These are phyloP conservation scores for Radopholus similis DNA, from an alignment of 1,140 invertebrate species.

Conservation along the genomic window DNA sequence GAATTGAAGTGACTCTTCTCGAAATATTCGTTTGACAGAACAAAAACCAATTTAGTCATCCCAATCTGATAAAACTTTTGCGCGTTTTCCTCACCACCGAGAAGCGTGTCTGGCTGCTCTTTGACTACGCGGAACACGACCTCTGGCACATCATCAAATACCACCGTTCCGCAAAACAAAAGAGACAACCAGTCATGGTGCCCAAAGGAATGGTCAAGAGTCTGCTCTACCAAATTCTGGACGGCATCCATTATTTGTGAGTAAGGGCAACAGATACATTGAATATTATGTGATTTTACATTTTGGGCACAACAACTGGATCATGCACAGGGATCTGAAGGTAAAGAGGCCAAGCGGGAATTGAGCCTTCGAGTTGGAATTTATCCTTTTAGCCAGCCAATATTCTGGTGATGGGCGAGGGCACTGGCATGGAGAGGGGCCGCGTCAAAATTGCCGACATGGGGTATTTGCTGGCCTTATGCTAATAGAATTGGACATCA, in stretches of 20 bases:
- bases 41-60: slow-evolving; percentile 44
- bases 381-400: slow-evolving; percentile 81
- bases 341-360: neutral
- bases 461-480: slow-evolving; percentile 66
- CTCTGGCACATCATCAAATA: slow-evolving; percentile 99
- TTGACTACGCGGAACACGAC: slow-evolving; percentile 99
- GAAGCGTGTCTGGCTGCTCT: slow-evolving; percentile 74
- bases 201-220: slow-evolving; percentile 97
- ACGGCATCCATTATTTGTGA: slow-evolving; percentile 98
- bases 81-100: slow-evolving; percentile 92
- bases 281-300: too few species aligned
- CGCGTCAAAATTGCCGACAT: slow-evolving; percentile 76
- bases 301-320: slow-evolving; percentile 99
- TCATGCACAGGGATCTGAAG: slow-evolving; percentile 95
- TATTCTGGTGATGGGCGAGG: slow-evolving; percentile 98
- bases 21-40: slow-evolving; percentile 2
- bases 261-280: too few species aligned
- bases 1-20: slow-evolving; percentile 78
- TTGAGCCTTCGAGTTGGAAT: neutral
- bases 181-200: slow-evolving; percentile 77
- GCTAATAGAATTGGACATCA: neutral
- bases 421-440: slow-evolving; percentile 74
- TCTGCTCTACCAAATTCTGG: slow-evolving; percentile 93
- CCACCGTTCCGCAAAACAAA: slow-evolving; percentile 94
- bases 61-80: slow-evolving; percentile 68